Evolutionary conservation across 2,113 vertebrate genomes (phyloP).

Genomic region (Hippolais icterina): DNA sequence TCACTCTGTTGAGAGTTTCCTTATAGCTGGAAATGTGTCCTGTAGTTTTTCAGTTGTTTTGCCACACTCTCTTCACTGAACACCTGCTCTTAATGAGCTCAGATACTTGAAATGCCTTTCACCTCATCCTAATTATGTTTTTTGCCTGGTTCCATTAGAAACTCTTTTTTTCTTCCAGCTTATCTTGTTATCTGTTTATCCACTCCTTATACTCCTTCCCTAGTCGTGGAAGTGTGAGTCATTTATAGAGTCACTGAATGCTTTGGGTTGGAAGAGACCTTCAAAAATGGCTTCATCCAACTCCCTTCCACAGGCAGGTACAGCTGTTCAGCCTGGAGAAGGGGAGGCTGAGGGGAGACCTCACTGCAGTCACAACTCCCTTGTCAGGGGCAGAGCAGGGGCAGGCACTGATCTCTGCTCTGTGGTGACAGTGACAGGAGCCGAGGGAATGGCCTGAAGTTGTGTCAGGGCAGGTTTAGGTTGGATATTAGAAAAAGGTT

Average conservation of each 20-base stretch:
- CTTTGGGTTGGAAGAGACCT: background rate
- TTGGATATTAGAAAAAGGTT: rapidly evolving
- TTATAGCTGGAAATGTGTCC: background rate
- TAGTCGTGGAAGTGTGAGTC: background rate
- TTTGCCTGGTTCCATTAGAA: background rate
- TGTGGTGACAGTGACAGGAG: background rate
- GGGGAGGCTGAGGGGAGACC: background rate
- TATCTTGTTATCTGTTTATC: background rate
- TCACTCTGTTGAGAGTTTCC: background rate
- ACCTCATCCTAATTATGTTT: background rate
- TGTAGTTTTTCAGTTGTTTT: background rate
- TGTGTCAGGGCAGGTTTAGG: background rate
- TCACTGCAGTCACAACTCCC: rapidly evolving
- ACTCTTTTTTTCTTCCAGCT: background rate
- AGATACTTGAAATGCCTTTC: background rate
- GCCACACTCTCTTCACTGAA: background rate
- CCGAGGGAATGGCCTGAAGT: rapidly evolving
- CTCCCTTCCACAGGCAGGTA: background rate
- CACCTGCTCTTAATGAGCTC: background rate
- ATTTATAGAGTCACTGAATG: background rate
- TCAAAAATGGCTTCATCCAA: background rate
- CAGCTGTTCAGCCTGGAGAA: background rate
- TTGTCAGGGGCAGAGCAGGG: rapidly evolving
- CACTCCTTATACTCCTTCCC: background rate
- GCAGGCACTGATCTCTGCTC: background rate